These are phyloP conservation scores for Cervus canadensis DNA, from an alignment of 2,113 vertebrate genomes.

Conservation along the genomic window DNA sequence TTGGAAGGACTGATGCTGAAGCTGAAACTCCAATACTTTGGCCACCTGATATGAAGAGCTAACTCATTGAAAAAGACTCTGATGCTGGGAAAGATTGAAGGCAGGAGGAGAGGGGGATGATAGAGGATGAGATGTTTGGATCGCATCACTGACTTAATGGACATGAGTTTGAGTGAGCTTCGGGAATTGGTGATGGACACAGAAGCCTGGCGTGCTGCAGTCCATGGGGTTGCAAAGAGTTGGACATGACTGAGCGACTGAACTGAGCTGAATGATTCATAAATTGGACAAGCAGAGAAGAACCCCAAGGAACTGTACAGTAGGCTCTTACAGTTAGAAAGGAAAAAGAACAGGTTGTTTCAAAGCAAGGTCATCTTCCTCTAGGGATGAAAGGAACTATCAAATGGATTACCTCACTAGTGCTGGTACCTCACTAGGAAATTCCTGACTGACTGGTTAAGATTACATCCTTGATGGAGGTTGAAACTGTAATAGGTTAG, in stretches of 20 bases:
- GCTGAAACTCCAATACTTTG: not conserved
- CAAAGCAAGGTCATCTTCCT: not conserved
- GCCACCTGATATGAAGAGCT: not conserved
- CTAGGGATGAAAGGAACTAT: not conserved
- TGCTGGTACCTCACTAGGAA: not conserved
- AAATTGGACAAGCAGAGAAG: not conserved
- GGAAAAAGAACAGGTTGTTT: not conserved
- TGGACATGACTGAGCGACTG: accelerated
- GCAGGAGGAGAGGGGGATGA: not conserved
- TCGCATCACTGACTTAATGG: not conserved
- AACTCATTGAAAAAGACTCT: not conserved
- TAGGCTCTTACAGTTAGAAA: not conserved
- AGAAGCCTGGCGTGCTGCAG: not conserved
- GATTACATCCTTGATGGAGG: not conserved
- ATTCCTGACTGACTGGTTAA: not conserved
- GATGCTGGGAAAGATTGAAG: not conserved
- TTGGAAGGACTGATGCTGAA: not conserved
- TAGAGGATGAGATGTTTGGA: not conserved
- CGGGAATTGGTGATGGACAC: not conserved
- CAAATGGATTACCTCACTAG: not conserved
- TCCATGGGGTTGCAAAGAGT: not conserved
- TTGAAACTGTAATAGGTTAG: not conserved
- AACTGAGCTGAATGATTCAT: not conserved
- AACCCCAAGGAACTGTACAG: not conserved
- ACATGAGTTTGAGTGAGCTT: not conserved